Conservation (phyloP, 2,888 invertebrate genomes). For the Andrena camellia region DNA sequence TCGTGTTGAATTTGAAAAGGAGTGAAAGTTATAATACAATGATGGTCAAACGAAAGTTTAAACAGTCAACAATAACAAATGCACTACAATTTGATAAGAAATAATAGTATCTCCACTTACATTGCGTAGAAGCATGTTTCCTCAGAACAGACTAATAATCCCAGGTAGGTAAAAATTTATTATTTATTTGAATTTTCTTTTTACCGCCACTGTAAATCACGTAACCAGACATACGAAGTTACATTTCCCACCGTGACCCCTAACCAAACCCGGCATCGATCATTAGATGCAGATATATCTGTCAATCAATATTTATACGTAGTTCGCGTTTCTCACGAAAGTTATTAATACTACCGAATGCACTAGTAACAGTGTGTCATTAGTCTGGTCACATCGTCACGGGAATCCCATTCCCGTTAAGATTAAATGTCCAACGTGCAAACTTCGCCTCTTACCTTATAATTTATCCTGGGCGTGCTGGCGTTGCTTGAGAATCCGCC, state of each 20-base stretch:
- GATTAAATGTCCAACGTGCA: constrained; percentile 45
- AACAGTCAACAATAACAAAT: background rate
- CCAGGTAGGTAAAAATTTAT: background rate
- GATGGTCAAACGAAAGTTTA: background rate
- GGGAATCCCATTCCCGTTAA: constrained; percentile 31
- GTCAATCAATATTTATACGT: no score
- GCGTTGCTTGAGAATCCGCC: constrained; percentile 34
- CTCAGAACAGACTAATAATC: no score
- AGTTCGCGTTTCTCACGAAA: background rate
- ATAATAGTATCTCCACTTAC: no score
- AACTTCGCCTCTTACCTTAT: constrained; percentile 39
- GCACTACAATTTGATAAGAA: no score
- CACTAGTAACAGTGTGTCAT: background rate
- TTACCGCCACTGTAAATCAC: background rate
- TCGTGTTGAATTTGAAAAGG: constrained; percentile 4
- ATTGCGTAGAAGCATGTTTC: no score
- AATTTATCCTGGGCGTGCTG: constrained; percentile 34
- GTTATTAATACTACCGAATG: background rate
- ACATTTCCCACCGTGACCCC: background rate
- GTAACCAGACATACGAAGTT: background rate
- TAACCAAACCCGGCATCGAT: background rate
- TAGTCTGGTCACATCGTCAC: background rate
- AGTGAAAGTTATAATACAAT: background rate
- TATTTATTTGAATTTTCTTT: background rate
- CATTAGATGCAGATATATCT: no score